phyloP scores from a whole-genome alignment of 2,113 vertebrate species.

The Etheostoma spectabile region DNA sequence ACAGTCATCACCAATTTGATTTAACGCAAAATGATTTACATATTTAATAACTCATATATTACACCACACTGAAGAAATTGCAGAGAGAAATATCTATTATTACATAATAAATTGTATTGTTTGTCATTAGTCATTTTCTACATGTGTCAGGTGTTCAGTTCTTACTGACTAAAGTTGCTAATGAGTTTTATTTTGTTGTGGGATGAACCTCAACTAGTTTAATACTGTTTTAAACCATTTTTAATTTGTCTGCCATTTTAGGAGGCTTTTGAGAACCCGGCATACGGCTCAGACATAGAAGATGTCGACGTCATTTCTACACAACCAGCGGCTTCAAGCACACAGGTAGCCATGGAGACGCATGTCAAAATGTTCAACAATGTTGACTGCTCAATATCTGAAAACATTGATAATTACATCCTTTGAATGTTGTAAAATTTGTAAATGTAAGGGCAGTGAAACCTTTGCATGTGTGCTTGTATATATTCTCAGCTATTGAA shows the following conservation, averaged over 20 bases:
- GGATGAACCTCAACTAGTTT: neutral
- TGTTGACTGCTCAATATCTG: neutral
- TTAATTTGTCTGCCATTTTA: neutral
- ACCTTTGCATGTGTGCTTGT: neutral
- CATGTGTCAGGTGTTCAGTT: neutral
- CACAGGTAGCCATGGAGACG: conserved; percentile 62
- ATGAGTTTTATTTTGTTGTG: neutral
- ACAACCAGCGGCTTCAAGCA: neutral
- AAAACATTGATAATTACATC: neutral
- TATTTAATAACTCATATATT: neutral
- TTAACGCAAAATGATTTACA: neutral
- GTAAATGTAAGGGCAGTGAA: neutral
- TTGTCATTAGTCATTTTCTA: neutral
- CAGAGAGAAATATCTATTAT: neutral
- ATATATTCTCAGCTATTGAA: neutral
- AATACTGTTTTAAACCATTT: neutral
- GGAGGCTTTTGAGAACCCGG: conserved; percentile 60
- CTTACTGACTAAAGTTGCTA: neutral
- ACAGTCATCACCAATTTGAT: neutral
- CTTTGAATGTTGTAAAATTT: neutral
- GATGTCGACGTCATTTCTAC: neutral
- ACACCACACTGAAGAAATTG: neutral
- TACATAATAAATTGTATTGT: neutral
- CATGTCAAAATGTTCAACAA: neutral
- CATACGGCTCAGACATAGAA: neutral